Evolutionary conservation across 2,113 vertebrate species (phyloP), one percentile per base, ranked within the genome.

Genomic region (Oncorhynchus keta): DNA sequence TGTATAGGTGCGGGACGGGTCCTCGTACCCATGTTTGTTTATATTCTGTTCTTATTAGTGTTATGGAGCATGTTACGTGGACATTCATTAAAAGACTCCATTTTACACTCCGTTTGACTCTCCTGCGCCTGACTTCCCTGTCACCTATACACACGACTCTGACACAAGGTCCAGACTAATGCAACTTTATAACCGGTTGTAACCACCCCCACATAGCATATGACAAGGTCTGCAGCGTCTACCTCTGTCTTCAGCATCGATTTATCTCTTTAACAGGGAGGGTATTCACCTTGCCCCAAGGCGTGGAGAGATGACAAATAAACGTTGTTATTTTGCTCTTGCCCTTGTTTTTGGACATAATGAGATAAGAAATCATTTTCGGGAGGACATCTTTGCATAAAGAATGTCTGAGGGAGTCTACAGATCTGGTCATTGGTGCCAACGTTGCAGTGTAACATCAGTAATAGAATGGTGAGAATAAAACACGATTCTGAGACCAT

Each of bases 311-410:
- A 48, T 49, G 70, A 84, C 82, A 89, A 73, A 88, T 80, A 71
- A 83, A 84, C 48, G 75, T 79, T 80, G 66, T 88, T 89, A 51
- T 69, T 77, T 6, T 30, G 22, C 57, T 83, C 75, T 81, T 62
- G 76, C 26, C 24, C 9, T 57, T 62, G 69, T 76, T 71, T 75
- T 75, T 66, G 61, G 75, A 20, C 35, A 69, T 79, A 87, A 86
- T 72, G 85, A 91, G 85, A 88, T 91, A 85, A 87, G 79, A 73
- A 88, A 90, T 73, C 85, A 84, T 84, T 80, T 22, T 14, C 16
- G 75, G 62, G 70, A 90, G 83, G 79, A 87, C 78, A 70, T 88
- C 75, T 82, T 78, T 84, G 76, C 62, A 3, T 74, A 59, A 87
- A 83, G 85, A 92, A 90, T 81, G 80, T 87, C 78, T 68, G 68